Evolutionary conservation across 2,797 vertebrate species (phyloP), one percentile per base, ranked within the genome.

Genomic region (Uromys caudimaculatus): DNA sequence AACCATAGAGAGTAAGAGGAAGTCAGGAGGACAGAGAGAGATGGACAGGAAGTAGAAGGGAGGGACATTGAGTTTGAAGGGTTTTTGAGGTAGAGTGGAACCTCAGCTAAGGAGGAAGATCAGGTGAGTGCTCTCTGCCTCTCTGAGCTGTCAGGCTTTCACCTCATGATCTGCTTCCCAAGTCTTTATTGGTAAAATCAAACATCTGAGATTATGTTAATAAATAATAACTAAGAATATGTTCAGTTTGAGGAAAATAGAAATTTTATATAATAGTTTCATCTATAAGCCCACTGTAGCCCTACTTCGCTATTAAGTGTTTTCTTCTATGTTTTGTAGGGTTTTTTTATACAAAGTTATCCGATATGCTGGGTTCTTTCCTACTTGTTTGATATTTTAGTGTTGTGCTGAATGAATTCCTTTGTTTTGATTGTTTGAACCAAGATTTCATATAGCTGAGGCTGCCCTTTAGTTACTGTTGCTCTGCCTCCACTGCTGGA

Each of bases 371-470:
- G 60, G 32, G 64, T 93, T 88, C 73, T 77, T 93, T 76, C 50
- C 50, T 71, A 71, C 71, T 89, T 92, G 83, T 47, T 77, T 89
- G 52, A 35, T 83, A 14, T 78, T 84, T 91, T 84, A 84, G 35
- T 73, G 71, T 75, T 89, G 52, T 79, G 24, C 62, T 75, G 10
- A 85, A 84, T 94, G 44, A 23, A 12, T 52, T 69, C n/a, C 41
- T 69, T 86, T 69, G 64, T 69, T 52, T 69, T n/a, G 83, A 35
- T 84, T 62, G 16, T 85, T 85, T 69, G 21, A n/a, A 35, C 21
- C 24, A 73, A 52, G n/a, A 44, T 87, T 52, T 87, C 47, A 54
- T n/a, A 23, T 54, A 54, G 23, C 64, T 71, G 50, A 87, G 35
- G 7, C n/a, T 71, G n/a, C 35, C 47, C 64, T 87, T 38, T 50